A percentile compares a stretch with the other conserved stretches of the same genome.
Evolutionary conservation across 2,113 vertebrate species (phyloP).

Genomic region (Cavia aperea): DNA sequence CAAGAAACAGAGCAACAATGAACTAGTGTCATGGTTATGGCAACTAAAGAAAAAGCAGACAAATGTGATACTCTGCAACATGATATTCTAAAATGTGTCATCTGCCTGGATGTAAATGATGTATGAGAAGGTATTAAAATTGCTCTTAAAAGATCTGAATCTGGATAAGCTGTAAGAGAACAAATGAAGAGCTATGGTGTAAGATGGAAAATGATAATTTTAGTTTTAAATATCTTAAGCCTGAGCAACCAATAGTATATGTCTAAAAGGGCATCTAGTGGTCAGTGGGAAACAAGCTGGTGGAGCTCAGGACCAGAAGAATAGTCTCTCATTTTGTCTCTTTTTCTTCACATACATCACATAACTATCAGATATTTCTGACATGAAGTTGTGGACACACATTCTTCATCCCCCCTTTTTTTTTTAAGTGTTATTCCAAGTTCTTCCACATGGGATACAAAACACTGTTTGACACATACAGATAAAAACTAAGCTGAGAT

Average conservation of each 20-base stretch:
- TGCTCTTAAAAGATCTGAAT: background rate
- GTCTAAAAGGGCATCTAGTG: background rate
- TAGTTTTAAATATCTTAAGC: slow-evolving; percentile 5
- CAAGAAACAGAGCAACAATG: background rate
- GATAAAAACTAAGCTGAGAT: background rate
- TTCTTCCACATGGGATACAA: background rate
- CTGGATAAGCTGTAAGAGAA: background rate
- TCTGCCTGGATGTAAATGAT: background rate
- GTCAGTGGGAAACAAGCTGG: background rate
- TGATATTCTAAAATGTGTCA: background rate
- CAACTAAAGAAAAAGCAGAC: background rate
- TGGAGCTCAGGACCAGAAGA: background rate
- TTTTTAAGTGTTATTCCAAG: background rate
- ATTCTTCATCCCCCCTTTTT: background rate
- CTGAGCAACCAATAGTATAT: background rate
- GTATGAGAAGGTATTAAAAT: background rate
- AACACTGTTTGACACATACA: background rate
- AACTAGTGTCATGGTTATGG: background rate
- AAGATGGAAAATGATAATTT: background rate
- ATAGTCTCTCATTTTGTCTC: background rate
- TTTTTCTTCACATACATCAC: background rate
- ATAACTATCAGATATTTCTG: background rate
- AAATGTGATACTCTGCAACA: background rate
- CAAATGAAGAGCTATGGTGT: background rate
- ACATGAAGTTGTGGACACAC: background rate